Conservation (phyloP, 2,888 invertebrate species). For the Agrilus mali region DNA sequence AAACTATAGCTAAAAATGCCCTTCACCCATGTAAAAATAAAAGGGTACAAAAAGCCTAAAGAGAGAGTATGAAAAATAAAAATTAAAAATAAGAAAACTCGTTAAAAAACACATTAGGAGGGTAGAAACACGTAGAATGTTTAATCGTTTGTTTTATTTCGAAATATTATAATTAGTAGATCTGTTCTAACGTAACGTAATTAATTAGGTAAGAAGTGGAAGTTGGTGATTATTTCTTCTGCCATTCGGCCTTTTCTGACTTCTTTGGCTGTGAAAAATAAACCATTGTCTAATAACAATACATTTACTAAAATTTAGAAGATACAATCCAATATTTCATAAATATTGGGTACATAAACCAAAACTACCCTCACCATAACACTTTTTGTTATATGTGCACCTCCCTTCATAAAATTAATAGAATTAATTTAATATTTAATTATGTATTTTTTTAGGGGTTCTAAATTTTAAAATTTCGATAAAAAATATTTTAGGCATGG, state of each 20-base stretch:
- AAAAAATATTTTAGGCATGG: too few species aligned
- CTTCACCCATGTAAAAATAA: not conserved
- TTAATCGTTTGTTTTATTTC: slow-evolving; percentile 7
- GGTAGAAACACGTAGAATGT: slow-evolving; percentile 5
- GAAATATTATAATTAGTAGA: slow-evolving; percentile 9
- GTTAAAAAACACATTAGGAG: not conserved
- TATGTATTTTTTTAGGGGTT: too few species aligned
- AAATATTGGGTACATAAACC: too few species aligned
- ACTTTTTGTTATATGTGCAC: too few species aligned
- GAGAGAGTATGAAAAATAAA: not conserved
- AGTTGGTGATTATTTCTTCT: slow-evolving; percentile 27
- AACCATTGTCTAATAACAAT: slow-evolving; percentile 17
- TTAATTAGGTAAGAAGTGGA: slow-evolving; percentile 8
- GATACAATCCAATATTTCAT: too few species aligned
- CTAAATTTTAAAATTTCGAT: too few species aligned
- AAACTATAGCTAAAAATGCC: slow-evolving; percentile 1
- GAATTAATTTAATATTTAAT: too few species aligned
- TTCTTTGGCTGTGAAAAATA: slow-evolving; percentile 58
- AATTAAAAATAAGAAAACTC: not conserved
- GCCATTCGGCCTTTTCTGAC: slow-evolving; percentile 47
- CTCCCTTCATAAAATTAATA: too few species aligned
- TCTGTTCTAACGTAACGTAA: slow-evolving; percentile 8
- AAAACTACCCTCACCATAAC: too few species aligned
- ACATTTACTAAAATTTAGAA: not conserved
- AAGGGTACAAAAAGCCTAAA: not conserved